These are phyloP conservation scores for Cyaniris semiargus DNA, from an alignment of 2,888 invertebrate species.

Conservation along the genomic window DNA sequence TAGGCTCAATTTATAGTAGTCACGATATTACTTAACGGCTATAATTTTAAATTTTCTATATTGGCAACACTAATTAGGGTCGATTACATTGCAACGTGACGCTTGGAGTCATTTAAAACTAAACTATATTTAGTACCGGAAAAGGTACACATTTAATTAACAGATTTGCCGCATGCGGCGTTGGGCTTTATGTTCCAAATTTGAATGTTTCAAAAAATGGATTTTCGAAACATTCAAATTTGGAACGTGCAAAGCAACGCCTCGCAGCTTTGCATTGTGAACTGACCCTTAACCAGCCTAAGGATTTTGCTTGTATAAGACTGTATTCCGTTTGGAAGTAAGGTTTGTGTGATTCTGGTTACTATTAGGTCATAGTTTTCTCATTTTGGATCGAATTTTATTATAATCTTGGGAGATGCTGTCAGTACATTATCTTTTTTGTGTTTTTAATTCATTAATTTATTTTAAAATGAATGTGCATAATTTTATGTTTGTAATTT, in stretches of 20 bases:
- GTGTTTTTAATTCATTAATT: neutral
- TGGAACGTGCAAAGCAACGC: too few relatives aligned
- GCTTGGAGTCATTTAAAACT: neutral
- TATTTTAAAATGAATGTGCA: neutral
- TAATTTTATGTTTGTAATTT: neutral
- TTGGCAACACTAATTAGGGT: constrained; percentile 5
- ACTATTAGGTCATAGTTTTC: constrained; percentile 25
- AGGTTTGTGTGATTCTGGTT: constrained; percentile 31
- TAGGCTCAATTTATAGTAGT: constrained; percentile 21
- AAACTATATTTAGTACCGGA: neutral
- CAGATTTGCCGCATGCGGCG: neutral
- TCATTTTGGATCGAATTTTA: constrained; percentile 24
- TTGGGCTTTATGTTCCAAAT: neutral
- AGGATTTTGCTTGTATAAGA: constrained; percentile 29
- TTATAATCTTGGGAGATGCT: neutral
- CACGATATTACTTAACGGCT: neutral
- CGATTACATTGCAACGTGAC: neutral
- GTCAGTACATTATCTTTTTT: neutral
- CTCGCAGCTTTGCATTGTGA: neutral
- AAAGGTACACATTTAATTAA: neutral
- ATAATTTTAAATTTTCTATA: neutral
- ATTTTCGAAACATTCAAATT: too few relatives aligned
- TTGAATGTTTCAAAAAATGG: neutral
- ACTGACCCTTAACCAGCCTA: constrained; percentile 12
- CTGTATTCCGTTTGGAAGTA: constrained; percentile 25